Percentiles rank a stretch among this genome's conserved stretches.
Evolutionary conservation across 2,888 invertebrate genomes (phyloP).

Genomic region (Limnephilus marmoratus): DNA sequence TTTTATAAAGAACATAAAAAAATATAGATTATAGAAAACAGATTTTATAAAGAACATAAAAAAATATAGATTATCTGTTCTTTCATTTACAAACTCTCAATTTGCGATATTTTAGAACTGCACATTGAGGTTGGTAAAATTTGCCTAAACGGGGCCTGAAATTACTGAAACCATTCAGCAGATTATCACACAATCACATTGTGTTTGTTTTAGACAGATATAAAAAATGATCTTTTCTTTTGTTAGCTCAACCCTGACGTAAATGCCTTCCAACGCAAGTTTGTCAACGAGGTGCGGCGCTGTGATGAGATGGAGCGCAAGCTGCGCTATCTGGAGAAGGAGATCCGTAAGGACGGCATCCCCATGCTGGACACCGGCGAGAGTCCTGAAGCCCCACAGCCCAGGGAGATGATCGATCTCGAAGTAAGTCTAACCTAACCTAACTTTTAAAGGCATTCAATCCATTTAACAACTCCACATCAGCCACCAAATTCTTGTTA

Average conservation of each 20-base stretch:
- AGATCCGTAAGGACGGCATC: conserved; percentile 97
- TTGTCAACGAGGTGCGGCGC: conserved; percentile 97
- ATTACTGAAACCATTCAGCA: too few species aligned
- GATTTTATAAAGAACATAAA: too few species aligned
- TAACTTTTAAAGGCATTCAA: neutral
- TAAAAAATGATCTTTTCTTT: conserved; percentile 32
- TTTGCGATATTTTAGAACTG: too few species aligned
- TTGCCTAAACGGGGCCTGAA: too few species aligned
- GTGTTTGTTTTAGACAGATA: neutral
- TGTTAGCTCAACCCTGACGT: conserved; percentile 95
- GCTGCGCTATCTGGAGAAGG: conserved; percentile 96
- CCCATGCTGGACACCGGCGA: conserved; percentile 99
- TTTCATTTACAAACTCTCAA: too few species aligned
- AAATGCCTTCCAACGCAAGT: conserved; percentile 98
- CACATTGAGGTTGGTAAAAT: too few species aligned
- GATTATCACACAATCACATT: neutral
- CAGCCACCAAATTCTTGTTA: too few species aligned
- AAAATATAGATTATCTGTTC: too few species aligned
- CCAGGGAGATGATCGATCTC: conserved; percentile 98
- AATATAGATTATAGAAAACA: too few species aligned
- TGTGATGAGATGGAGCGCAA: conserved; percentile 99
- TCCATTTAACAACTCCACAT: too few species aligned
- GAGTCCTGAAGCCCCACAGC: conserved; percentile 99
- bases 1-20: too few species aligned
- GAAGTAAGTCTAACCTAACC: conserved; percentile 82